A percentile compares a stretch with the other conserved stretches of the same genome.
Conservation (phyloP, 2,113 vertebrate genomes). For the Chrysochloris asiatica region DNA sequence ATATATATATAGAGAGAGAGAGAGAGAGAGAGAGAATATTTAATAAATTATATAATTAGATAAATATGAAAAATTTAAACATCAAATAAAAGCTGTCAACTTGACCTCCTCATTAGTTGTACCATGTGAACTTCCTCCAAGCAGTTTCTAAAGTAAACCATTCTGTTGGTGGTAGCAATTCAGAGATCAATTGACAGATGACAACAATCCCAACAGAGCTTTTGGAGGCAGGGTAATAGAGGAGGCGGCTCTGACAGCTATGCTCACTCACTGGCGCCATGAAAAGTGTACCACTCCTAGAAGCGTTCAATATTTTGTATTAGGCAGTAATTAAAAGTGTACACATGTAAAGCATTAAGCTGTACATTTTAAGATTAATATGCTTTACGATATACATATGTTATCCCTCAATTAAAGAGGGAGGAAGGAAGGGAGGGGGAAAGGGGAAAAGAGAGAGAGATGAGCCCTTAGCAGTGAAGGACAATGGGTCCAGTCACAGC, state of each 20-base stretch:
- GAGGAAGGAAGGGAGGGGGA: neutral
- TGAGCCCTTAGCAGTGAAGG: constrained; percentile 38
- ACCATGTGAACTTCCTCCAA: neutral
- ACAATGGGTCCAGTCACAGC: constrained; percentile 49
- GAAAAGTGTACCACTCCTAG: neutral
- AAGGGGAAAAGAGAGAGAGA: neutral
- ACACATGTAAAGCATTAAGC: constrained; percentile 32
- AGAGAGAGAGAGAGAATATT: neutral
- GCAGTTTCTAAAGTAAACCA: neutral
- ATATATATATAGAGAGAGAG: too few species aligned
- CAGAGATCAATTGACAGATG: neutral
- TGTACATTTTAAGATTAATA: constrained; percentile 5
- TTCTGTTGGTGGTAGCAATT: neutral
- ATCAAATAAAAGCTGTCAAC: constrained; percentile 8
- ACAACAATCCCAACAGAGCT: neutral
- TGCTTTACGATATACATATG: neutral
- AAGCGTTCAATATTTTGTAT: constrained; percentile 34
- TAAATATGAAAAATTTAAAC: constrained; percentile 40
- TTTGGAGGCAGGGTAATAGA: neutral
- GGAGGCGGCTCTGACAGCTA: neutral
- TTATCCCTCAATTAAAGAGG: neutral
- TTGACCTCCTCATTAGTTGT: neutral
- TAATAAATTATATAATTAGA: constrained; percentile 24
- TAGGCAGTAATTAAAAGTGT: neutral
- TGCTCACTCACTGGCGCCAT: neutral